Evolutionary conservation across 2,888 invertebrate genomes (phyloP).

Genomic region (Hydrotaea cyrtoneurina): DNA sequence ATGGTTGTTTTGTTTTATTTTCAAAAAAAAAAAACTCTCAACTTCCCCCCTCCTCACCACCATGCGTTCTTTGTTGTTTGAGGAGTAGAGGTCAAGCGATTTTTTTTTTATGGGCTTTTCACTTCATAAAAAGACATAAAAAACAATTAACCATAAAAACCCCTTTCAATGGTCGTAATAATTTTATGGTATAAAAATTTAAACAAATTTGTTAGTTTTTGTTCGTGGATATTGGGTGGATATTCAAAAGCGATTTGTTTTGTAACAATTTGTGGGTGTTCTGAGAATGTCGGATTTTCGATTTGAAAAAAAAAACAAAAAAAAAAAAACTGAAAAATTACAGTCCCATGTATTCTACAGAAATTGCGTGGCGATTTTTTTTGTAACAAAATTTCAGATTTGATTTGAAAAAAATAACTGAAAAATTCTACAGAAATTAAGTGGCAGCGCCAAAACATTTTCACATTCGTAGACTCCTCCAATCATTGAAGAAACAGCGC

Average conservation of each 20-base stretch:
- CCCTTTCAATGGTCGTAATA: neutral
- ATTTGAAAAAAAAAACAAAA: too few relatives aligned
- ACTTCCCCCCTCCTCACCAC: neutral
- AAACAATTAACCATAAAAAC: slow-evolving; percentile 24
- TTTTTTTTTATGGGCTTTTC: slow-evolving; percentile 36
- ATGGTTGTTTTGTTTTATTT: slow-evolving; percentile 15
- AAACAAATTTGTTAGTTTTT: slow-evolving; percentile 34
- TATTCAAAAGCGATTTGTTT: slow-evolving; percentile 24
- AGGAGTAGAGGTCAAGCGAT: slow-evolving; percentile 8
- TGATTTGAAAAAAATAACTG: too few relatives aligned
- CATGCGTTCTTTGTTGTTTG: neutral
- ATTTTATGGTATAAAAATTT: slow-evolving; percentile 28
- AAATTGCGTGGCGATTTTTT: too few relatives aligned
- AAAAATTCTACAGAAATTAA: too few relatives aligned
- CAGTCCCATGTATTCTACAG: too few relatives aligned
- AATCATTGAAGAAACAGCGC: too few relatives aligned
- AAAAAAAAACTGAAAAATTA: too few relatives aligned
- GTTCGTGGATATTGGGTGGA: neutral
- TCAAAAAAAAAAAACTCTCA: neutral
- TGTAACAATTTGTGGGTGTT: too few relatives aligned
- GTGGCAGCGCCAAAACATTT: too few relatives aligned
- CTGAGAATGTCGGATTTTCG: too few relatives aligned
- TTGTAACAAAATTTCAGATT: too few relatives aligned
- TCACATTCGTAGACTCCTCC: too few relatives aligned
- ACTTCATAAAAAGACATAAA: slow-evolving; percentile 28